phyloP scores from a whole-genome alignment of 2,888 invertebrate species.

The Nephrotoma appendiculata region DNA sequence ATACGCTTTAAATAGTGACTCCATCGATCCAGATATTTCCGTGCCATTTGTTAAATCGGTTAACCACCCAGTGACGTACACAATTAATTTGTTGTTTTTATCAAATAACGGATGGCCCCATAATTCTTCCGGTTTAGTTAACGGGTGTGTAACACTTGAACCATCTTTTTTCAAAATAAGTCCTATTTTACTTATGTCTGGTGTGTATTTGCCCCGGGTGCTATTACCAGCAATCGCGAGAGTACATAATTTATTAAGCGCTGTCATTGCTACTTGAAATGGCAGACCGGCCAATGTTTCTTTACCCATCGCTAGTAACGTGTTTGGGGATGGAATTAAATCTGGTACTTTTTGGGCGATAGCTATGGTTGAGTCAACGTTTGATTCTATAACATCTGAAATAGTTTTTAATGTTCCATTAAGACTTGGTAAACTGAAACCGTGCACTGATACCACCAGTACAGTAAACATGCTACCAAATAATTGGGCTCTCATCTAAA shows the following conservation, averaged over 20 bases:
- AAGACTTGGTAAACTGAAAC: neutral
- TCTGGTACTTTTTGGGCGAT: neutral
- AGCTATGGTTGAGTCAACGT: neutral
- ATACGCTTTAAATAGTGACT: constrained; percentile 22
- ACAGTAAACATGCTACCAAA: neutral
- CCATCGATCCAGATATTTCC: neutral
- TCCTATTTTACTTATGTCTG: constrained; percentile 23
- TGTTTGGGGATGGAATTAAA: constrained; percentile 8
- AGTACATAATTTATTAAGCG: constrained; percentile 15
- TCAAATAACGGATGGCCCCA: constrained; percentile 26
- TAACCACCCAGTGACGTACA: constrained; percentile 29
- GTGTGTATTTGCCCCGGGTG: constrained; percentile 19
- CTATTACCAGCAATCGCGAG: constrained; percentile 20
- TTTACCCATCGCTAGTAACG: constrained; percentile 9
- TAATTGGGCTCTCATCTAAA: neutral
- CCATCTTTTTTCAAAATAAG: constrained; percentile 21
- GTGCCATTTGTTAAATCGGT: constrained; percentile 22
- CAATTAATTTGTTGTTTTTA: constrained; percentile 22
- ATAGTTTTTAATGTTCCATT: neutral
- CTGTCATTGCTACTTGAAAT: constrained; percentile 5
- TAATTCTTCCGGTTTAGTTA: constrained; percentile 21
- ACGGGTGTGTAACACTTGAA: constrained; percentile 18
- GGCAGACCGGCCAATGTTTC: constrained; percentile 10
- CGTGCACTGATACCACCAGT: neutral
- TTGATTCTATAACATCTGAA: neutral